A percentile compares a stretch with the other conserved stretches of the same genome.
phyloP scores from a whole-genome alignment of 2,113 vertebrate species.

The Elanus axillaris region DNA sequence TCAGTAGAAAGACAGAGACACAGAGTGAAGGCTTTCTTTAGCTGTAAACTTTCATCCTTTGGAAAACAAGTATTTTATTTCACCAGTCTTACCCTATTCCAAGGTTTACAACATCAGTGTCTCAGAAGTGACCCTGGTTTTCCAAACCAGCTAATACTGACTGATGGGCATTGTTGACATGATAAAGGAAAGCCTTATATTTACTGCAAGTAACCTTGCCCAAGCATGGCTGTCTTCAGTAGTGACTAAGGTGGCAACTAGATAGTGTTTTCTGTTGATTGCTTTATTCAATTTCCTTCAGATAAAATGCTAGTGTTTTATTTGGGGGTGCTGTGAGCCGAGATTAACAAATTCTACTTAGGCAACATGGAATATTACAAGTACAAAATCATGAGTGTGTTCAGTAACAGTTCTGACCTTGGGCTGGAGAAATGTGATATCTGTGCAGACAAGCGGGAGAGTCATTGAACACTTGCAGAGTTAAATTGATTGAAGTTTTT shows the following conservation, averaged over 20 bases:
- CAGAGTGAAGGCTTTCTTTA: not conserved
- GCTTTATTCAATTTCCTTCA: not conserved
- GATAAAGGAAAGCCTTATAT: not conserved
- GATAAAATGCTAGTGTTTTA: not conserved
- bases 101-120: not conserved
- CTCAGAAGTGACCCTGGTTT: not conserved
- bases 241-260: not conserved
- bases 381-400: not conserved
- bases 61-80: constrained; percentile 30
- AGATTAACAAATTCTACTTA: not conserved
- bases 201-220: not conserved
- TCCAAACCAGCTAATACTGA: not conserved
- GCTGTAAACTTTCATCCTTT: not conserved
- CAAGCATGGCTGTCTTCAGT: not conserved
- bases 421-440: not conserved
- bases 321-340: not conserved
- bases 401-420: not conserved
- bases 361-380: not conserved
- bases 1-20: not conserved
- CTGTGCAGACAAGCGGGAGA: not conserved
- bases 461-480: not conserved
- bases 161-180: not conserved
- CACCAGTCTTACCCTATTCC: not conserved
- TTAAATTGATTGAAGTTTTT: not conserved
- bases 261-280: not conserved